Evolutionary conservation across 2,888 invertebrate species (phyloP), one percentile per base, ranked within the genome.

Genomic region (Megaustenia siamemsis): DNA sequence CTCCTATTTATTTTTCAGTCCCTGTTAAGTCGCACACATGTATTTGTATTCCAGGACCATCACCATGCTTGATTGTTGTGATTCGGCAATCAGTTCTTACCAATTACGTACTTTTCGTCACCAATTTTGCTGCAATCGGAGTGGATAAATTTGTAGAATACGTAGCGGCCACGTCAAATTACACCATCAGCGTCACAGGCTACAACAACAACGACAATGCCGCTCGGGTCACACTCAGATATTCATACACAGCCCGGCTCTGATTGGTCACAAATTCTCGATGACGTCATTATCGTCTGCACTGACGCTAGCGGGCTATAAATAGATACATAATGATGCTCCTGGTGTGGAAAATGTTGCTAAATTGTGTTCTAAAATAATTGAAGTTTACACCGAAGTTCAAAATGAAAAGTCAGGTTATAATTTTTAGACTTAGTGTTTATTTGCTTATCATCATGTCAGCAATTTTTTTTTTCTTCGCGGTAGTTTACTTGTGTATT

Each of bases 21-120:
- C 45, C 68, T 32, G 38, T 56, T 56, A 56, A 28, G 56, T 40
- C 40, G 73, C 40, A 32, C 3, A 63, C 63, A 28, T n/a, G 69
- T 35, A 71, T 38, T 45, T 35, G 75, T 76, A 45, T 76, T 35
- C 78, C 77, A 28, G 40, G 73, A 68, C 43, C 77, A 83, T 56
- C 80, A 86, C 83, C 86, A 85, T 88, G 90, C 90, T 90, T 89
- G 89, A 88, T 89, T 92, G 92, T 91, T 92, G 90, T 91, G 91
- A 89, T 91, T 92, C 92, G 92, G 90, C 91, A 90, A 91, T 89
- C 92, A 91, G 92, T 93, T 93, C 94, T 93, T 93, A 94, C 94
- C 93, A 93, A 97, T 97, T 97, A 97, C 97, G 97, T 97, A 97
- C 97, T 97, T 96, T 96, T 97, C 97, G 97, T 97, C 97, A 97